phyloP scores from a whole-genome alignment of 2,113 vertebrate species.

The Garra rufa region DNA sequence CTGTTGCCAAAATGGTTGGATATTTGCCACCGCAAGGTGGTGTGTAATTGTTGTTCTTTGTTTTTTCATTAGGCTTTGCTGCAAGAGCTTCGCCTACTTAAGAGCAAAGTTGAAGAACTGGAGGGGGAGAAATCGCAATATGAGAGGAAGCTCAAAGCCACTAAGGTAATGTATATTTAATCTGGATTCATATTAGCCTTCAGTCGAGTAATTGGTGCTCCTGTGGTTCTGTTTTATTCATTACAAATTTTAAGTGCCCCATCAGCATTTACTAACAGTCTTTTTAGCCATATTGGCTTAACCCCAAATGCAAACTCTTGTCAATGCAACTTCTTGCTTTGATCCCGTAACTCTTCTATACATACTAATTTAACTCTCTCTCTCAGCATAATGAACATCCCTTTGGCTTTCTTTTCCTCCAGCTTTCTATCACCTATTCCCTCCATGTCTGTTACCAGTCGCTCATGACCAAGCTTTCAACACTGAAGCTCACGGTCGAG shows the following conservation, averaged over 20 bases:
- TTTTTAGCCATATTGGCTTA: slow-evolving; percentile 1
- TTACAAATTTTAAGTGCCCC: background rate
- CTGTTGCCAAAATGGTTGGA: background rate
- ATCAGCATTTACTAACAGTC: slow-evolving; percentile 4
- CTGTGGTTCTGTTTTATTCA: background rate
- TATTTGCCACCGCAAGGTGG: background rate
- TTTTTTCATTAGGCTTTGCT: slow-evolving; percentile 80
- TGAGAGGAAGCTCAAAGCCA: slow-evolving; percentile 90
- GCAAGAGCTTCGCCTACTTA: slow-evolving; percentile 86
- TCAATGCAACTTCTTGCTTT: background rate
- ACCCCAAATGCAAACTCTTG: background rate
- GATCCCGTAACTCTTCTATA: background rate
- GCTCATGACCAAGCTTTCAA: slow-evolving; percentile 75
- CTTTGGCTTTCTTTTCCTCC: slow-evolving; percentile 57
- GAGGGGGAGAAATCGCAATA: slow-evolving; percentile 91
- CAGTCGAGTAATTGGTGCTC: background rate
- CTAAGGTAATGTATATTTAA: slow-evolving; percentile 82
- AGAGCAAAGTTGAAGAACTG: slow-evolving; percentile 90
- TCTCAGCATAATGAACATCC: slow-evolving; percentile 31
- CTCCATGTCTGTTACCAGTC: slow-evolving; percentile 74
- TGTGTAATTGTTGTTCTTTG: slow-evolving; percentile 24
- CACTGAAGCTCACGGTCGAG: slow-evolving; percentile 77
- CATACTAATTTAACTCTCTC: background rate
- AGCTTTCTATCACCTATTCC: slow-evolving; percentile 75
- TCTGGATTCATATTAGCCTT: background rate